Conservation (phyloP, 2,888 invertebrate species). For the Torymus tubicola region DNA sequence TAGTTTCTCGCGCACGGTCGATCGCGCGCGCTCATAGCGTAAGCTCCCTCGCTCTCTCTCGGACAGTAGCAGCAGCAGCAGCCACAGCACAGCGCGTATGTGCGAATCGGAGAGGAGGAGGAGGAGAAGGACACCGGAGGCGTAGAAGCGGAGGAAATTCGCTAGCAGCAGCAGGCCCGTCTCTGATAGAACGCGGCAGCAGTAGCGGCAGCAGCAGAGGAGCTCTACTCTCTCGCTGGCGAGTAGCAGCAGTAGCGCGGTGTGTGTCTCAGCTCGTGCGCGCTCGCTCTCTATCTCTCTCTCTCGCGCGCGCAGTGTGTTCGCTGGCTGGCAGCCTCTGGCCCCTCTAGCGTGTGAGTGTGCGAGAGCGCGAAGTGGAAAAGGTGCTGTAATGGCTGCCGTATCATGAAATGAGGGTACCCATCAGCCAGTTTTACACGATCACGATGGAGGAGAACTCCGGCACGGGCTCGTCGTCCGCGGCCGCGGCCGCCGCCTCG, state of each 20-base stretch:
- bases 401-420: constrained; percentile 77
- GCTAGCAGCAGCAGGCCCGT: constrained; percentile 2
- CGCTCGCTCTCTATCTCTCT: constrained; percentile 5
- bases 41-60: not conserved
- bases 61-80: constrained; percentile 15
- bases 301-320: not conserved
- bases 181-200: not conserved
- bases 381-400: constrained; percentile 77
- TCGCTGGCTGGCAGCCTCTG: constrained; percentile 6
- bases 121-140: not conserved
- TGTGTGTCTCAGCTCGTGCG: constrained; percentile 18
- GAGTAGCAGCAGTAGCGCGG: constrained; percentile 13
- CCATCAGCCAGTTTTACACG: constrained; percentile 71
- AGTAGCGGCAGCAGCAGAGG: constrained; percentile 17
- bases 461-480: constrained; percentile 68
- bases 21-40: constrained; percentile 21
- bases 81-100: constrained; percentile 1
- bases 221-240: not conserved
- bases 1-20: constrained; percentile 45
- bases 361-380: constrained; percentile 55
- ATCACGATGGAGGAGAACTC: constrained; percentile 75
- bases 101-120: not conserved
- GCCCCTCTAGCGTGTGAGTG: constrained; percentile 3
- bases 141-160: constrained; percentile 10
- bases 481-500: constrained; percentile 74